A percentile compares a stretch with the other conserved stretches of the same genome.
Conservation (phyloP, 2,888 invertebrate species). For the Syrphus vitripennis region DNA sequence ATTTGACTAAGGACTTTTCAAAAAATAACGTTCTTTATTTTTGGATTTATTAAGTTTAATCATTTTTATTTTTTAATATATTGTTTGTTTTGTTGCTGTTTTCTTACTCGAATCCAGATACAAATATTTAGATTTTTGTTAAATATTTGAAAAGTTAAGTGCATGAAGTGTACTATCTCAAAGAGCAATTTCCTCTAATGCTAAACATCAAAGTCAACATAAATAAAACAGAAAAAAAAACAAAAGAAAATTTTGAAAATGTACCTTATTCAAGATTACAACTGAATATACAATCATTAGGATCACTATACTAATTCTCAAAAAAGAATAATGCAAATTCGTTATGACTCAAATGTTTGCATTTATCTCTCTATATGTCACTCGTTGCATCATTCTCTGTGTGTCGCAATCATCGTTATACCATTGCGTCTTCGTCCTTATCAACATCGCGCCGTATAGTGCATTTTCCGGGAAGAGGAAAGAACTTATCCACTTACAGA, state of each 20-base stretch:
- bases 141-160: background rate
- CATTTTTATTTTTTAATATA: too few species aligned
- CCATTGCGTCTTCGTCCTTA: slow-evolving; percentile 21
- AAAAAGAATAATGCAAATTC: slow-evolving; percentile 32
- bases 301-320: slow-evolving; percentile 36
- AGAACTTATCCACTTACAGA: slow-evolving; percentile 63
- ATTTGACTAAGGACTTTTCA: too few species aligned
- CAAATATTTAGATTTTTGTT: too few species aligned
- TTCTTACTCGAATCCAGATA: too few species aligned
- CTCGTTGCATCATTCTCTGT: slow-evolving; percentile 32
- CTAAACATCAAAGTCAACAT: background rate
- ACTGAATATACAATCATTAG: slow-evolving; percentile 27
- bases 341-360: slow-evolving; percentile 62
- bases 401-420: slow-evolving; percentile 56
- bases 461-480: background rate
- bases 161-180: background rate
- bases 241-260: background rate
- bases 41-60: too few species aligned
- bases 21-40: too few species aligned
- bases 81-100: too few species aligned
- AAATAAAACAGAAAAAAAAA: background rate
- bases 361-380: slow-evolving; percentile 58
- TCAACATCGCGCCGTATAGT: slow-evolving; percentile 17
- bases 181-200: background rate
- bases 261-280: background rate